Conservation (phyloP, 2,113 vertebrate genomes). For the Apus apus region DNA sequence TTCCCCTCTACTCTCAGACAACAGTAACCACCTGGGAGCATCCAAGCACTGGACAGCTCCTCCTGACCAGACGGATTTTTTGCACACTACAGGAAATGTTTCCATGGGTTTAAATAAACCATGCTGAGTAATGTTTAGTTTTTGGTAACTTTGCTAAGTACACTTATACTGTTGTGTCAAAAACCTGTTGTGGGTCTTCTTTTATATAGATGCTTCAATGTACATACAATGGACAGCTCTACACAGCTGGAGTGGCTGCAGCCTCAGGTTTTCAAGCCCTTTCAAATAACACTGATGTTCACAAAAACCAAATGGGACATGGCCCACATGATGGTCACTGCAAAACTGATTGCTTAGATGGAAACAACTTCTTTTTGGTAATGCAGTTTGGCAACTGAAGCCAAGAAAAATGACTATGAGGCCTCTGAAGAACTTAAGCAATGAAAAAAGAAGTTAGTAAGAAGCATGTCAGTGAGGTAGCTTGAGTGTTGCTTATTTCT, state of each 20-base stretch:
- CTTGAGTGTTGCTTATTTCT: not conserved
- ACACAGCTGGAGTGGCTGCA: not conserved
- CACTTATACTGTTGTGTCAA: not conserved
- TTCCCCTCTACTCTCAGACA: not conserved
- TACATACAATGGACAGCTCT: not conserved
- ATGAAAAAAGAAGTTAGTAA: not conserved
- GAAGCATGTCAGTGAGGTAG: not conserved
- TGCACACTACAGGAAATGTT: not conserved
- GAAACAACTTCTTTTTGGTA: not conserved
- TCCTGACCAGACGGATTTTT: not conserved
- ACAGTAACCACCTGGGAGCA: not conserved
- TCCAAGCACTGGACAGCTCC: constrained; percentile 8
- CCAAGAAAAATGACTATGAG: not conserved
- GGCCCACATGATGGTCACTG: not conserved
- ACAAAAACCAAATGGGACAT: accelerated
- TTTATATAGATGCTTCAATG: not conserved
- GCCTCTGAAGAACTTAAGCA: not conserved
- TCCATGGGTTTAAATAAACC: not conserved
- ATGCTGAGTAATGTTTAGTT: not conserved
- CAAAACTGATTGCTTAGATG: not conserved
- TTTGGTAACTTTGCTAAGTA: not conserved
- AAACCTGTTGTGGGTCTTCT: not conserved
- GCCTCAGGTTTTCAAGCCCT: not conserved
- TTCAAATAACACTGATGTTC: not conserved
- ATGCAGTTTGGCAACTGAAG: not conserved